Conservation (phyloP, 2,888 invertebrate species). For the Pyrocoelia pectoralis region DNA sequence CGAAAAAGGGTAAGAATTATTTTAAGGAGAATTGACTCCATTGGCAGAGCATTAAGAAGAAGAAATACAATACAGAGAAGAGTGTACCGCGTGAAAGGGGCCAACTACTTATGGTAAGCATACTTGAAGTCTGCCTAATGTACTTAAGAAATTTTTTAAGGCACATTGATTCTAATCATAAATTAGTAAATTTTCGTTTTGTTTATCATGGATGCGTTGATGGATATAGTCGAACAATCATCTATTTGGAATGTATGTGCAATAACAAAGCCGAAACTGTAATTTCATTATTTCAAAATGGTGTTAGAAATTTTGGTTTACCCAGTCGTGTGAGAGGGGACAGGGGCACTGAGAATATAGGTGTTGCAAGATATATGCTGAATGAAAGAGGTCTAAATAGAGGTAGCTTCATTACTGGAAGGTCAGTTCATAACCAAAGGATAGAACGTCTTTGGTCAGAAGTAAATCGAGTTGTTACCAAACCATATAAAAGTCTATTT, state of each 20-base stretch:
- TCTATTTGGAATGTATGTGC: constrained; percentile 23
- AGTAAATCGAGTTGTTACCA: constrained; percentile 1
- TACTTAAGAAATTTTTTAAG: neutral
- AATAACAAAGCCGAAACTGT: constrained; percentile 25
- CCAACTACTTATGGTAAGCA: constrained; percentile 24
- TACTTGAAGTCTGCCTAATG: neutral
- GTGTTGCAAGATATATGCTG: constrained; percentile 4
- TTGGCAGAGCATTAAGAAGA: constrained; percentile 15
- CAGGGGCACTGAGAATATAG: constrained; percentile 6
- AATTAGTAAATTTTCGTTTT: constrained; percentile 3
- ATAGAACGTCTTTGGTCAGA: constrained; percentile 1
- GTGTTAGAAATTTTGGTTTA: constrained; percentile 1
- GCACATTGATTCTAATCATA: constrained; percentile 16
- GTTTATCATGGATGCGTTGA: constrained; percentile 11
- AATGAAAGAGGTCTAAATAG: neutral
- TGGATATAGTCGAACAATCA: constrained; percentile 7
- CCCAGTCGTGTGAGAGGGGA: constrained; percentile 9
- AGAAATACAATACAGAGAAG: constrained; percentile 16
- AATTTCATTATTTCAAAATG: constrained; percentile 11
- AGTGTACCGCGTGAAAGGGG: constrained; percentile 17
- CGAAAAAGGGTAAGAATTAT: constrained; percentile 10
- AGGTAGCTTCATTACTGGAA: neutral
- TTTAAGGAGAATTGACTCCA: constrained; percentile 11
- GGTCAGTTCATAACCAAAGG: constrained; percentile 2
- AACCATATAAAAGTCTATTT: neutral